Evolutionary conservation across 1,140 invertebrate genomes (phyloP).

Genomic region (Euglossa dilemma): DNA sequence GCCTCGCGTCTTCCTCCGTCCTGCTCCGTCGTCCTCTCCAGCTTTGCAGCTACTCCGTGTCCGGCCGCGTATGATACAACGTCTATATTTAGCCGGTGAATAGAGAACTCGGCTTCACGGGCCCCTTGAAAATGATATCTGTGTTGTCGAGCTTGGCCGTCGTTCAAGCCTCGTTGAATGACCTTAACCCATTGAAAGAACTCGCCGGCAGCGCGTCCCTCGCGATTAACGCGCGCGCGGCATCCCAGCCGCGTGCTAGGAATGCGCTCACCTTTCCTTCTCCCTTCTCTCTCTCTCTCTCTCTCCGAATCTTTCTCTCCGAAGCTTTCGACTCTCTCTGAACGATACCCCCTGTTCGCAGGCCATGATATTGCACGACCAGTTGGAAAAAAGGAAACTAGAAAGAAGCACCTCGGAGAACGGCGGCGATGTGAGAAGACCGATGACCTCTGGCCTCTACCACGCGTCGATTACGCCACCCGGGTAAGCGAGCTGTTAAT

Average conservation of each 20-base stretch:
- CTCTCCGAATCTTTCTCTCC: neutral
- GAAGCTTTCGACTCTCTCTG: neutral
- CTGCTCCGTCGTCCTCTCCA: too few relatives aligned
- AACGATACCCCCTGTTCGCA: constrained; percentile 38
- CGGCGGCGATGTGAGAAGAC: constrained; percentile 72
- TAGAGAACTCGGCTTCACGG: constrained; percentile 46
- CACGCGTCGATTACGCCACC: constrained; percentile 77
- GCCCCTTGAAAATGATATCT: constrained; percentile 44
- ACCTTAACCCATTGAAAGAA: constrained; percentile 70
- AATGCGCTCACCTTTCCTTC: constrained; percentile 4
- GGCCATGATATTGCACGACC: constrained; percentile 79
- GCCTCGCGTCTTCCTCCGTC: too few relatives aligned
- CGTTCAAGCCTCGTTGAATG: constrained; percentile 64
- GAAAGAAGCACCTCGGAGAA: constrained; percentile 78
- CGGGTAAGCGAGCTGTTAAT: constrained; percentile 69
- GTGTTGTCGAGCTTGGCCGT: constrained; percentile 62
- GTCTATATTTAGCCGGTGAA: constrained; percentile 66
- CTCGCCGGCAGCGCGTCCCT: constrained; percentile 10
- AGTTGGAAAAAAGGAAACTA: constrained; percentile 77
- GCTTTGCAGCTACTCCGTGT: neutral
- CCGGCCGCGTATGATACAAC: constrained; percentile 41
- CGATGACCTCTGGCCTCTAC: constrained; percentile 72
- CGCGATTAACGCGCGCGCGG: constrained; percentile 20
- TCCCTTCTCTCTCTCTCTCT: neutral
- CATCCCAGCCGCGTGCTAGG: neutral